Evolutionary conservation across 2,113 vertebrate species (phyloP).

Genomic region (Todiramphus saurophagus): DNA sequence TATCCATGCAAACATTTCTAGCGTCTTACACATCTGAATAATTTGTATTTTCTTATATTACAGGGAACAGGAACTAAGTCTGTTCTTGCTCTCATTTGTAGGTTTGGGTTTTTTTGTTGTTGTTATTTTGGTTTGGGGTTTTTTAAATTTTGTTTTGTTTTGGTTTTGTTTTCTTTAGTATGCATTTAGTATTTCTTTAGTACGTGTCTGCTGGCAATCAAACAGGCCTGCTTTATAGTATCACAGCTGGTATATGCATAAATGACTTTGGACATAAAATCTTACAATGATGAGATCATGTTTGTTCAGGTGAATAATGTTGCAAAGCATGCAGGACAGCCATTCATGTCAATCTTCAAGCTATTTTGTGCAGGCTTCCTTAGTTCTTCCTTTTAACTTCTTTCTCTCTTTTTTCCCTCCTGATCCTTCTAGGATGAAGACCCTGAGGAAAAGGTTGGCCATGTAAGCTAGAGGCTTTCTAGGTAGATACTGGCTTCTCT

Average conservation of each 20-base stretch:
- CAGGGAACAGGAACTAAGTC: neutral
- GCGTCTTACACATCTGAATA: neutral
- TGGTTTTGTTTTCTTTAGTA: neutral
- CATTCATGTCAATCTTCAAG: neutral
- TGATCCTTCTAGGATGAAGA: conserved; percentile 57
- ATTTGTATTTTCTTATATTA: neutral
- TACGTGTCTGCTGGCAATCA: neutral
- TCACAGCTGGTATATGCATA: neutral
- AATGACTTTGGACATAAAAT: neutral
- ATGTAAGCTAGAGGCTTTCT: conserved; percentile 48
- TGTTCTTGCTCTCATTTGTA: neutral
- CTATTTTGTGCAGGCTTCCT: neutral
- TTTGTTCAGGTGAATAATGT: neutral
- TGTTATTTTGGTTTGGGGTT: neutral
- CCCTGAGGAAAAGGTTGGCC: conserved; percentile 19
- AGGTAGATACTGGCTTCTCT: conserved; percentile 11
- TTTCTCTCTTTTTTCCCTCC: neutral
- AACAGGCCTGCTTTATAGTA: neutral
- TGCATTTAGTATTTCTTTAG: neutral
- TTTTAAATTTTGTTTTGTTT: neutral
- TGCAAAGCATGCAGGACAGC: neutral
- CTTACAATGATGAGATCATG: neutral
- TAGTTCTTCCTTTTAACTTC: neutral
- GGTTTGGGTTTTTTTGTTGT: neutral
- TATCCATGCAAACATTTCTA: neutral